These are phyloP conservation scores for Bungarus multicinctus DNA, from an alignment of 2,113 vertebrate genomes.

Conservation along the genomic window DNA sequence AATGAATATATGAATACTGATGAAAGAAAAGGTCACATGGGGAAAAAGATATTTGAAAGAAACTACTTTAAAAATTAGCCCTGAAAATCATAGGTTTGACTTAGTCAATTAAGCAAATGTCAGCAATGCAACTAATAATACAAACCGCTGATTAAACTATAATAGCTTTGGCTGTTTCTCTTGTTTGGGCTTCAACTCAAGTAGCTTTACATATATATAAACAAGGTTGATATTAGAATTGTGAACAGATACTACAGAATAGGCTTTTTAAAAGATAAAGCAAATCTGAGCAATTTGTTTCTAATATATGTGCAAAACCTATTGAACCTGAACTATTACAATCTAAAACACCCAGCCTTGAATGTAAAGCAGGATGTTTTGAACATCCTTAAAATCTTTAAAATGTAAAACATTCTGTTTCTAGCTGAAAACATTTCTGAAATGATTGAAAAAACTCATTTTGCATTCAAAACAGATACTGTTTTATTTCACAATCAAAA, in stretches of 20 bases:
- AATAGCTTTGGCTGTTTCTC: not conserved
- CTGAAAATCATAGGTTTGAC: not conserved
- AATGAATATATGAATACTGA: slow-evolving; percentile 18
- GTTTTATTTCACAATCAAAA: not conserved
- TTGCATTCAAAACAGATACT: not conserved
- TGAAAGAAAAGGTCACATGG: slow-evolving; percentile 15
- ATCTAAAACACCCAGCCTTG: not conserved
- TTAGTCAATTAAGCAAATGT: not conserved
- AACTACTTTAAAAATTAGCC: not conserved
- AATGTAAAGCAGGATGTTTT: not conserved
- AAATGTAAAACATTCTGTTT: not conserved
- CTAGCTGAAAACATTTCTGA: not conserved
- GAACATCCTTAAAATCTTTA: not conserved
- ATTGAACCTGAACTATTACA: not conserved
- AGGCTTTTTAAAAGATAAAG: not conserved
- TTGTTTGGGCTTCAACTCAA: not conserved
- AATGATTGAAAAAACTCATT: not conserved
- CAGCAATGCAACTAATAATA: not conserved
- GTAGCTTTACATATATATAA: not conserved
- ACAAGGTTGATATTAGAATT: not conserved
- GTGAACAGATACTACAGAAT: not conserved
- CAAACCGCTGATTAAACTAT: not conserved
- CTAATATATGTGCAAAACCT: not conserved
- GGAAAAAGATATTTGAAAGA: not conserved
- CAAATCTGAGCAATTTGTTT: not conserved